Percentiles rank a stretch among this genome's conserved stretches.
Conservation (phyloP, 2,888 invertebrate species). For the Oligia strigilis region DNA sequence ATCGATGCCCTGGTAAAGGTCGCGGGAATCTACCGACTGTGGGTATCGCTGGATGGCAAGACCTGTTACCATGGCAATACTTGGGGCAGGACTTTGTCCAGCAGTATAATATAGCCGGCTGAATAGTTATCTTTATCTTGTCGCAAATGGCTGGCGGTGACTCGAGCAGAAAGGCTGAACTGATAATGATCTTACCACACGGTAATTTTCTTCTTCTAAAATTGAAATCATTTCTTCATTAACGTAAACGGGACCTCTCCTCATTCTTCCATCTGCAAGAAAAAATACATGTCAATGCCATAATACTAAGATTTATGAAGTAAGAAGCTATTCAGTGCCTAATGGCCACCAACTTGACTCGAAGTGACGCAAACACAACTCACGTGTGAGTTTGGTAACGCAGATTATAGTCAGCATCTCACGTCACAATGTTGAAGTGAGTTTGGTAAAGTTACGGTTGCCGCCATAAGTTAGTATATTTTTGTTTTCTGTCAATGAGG, state of each 20-base stretch:
- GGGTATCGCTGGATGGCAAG: not conserved
- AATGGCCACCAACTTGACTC: constrained; percentile 9
- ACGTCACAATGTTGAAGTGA: constrained; percentile 2
- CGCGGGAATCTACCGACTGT: not conserved
- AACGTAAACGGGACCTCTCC: not conserved
- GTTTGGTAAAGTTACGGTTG: too few relatives aligned
- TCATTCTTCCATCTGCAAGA: not conserved
- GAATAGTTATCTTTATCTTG: too few relatives aligned
- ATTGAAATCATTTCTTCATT: too few relatives aligned
- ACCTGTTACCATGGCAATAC: not conserved
- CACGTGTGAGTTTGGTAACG: constrained; percentile 43
- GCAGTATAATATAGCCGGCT: too few relatives aligned
- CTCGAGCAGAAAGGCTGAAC: too few relatives aligned
- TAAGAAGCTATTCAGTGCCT: constrained; percentile 13
- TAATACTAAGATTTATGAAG: not conserved
- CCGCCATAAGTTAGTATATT: too few relatives aligned
- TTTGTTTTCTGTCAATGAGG: too few relatives aligned
- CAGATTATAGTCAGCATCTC: constrained; percentile 11
- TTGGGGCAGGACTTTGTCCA: not conserved
- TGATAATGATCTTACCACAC: too few relatives aligned
- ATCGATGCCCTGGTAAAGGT: not conserved
- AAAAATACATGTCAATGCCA: constrained; percentile 2
- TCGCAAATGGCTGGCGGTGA: too few relatives aligned
- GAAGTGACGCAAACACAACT: constrained; percentile 38
- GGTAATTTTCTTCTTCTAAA: too few relatives aligned